Base-by-base conservation (phyloP, 2,113 vertebrate species). In the Lethenteron camtschaticum region DNA sequence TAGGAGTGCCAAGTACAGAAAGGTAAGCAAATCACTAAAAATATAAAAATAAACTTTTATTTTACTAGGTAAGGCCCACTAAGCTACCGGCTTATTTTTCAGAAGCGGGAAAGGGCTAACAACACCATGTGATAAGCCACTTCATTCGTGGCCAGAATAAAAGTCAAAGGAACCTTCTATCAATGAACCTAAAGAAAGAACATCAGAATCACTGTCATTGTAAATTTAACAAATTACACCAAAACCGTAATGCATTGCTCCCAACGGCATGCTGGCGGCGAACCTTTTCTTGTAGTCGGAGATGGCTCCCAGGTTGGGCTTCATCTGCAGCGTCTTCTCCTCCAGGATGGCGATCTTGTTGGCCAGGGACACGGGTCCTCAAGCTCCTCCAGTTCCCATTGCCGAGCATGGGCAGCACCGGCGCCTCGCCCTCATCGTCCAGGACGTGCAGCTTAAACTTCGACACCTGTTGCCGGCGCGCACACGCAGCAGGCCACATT, bases 241-340 rank as follows among this genome's bases (percentile, higher is more conserved):
- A 12, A 41, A 41, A 41, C 41, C 41, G 41, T 41, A 41, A 41
- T 41, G 41, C 41, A 41, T 41, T 41, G 41, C 41, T 41, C 41
- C 41, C 41, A 41, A 41, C 6, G 41, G 41, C 41, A 41, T 41
- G 41, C 41, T 41, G 41, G 41, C 41, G 41, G 41, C 16, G 16
- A 75, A 96, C 92, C 86, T 96, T 96, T 82, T 86, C 78, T 83
- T 83, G 73, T 89, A 97, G 16, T 90, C 87, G 0, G 80, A 82
- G 12, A 99, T 92, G 60, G 91, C 85, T 0, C 84, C 80, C 2
- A 99, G 82, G 78, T 97, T 97, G 74, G 92, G 90, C 68, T 86
- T 92, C 74, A 90, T 84, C 74, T 87, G 80, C 8, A 83, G 75
- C 41, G 82, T 83, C 71, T 82, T 83, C 0, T 87, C 84, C 81